These are phyloP conservation scores for Cichlasoma orientale DNA, from an alignment of 2,797 vertebrate species.

Conservation along the genomic window DNA sequence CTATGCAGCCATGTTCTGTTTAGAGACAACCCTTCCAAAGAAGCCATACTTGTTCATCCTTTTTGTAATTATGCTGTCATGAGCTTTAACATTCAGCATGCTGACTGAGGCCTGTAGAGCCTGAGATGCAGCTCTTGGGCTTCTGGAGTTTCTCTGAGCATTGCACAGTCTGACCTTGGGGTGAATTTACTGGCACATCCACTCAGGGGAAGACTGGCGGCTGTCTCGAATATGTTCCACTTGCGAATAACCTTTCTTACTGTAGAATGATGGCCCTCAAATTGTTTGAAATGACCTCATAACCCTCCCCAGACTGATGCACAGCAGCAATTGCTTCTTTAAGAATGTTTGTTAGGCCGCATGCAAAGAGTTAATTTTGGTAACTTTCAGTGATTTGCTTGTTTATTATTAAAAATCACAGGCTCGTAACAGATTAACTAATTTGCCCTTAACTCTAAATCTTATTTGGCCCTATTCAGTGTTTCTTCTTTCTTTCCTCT, in stretches of 20 bases:
- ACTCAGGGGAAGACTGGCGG: not conserved
- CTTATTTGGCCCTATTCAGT: not conserved
- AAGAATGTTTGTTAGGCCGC: not conserved
- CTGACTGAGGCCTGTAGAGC: not conserved
- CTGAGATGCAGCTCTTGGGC: not conserved
- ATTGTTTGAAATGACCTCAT: not conserved
- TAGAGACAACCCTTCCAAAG: not conserved
- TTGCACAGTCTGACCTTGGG: not conserved
- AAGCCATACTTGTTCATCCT: not conserved
- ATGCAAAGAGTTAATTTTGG: not conserved
- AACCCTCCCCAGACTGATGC: not conserved
- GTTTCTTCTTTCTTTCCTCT: not conserved
- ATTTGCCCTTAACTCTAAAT: not conserved
- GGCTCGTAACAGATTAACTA: not conserved
- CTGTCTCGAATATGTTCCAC: not conserved
- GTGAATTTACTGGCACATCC: not conserved
- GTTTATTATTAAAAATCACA: not conserved
- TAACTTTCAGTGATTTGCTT: not conserved
- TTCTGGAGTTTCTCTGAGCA: not conserved
- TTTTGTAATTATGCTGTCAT: not conserved
- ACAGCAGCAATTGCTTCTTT: too few species aligned
- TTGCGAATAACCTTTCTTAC: not conserved
- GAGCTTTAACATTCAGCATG: not conserved
- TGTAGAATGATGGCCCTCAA: not conserved
- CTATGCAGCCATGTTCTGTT: not conserved